phyloP scores from a whole-genome alignment of 1,140 invertebrate species.

The Penaeus vannamei region DNA sequence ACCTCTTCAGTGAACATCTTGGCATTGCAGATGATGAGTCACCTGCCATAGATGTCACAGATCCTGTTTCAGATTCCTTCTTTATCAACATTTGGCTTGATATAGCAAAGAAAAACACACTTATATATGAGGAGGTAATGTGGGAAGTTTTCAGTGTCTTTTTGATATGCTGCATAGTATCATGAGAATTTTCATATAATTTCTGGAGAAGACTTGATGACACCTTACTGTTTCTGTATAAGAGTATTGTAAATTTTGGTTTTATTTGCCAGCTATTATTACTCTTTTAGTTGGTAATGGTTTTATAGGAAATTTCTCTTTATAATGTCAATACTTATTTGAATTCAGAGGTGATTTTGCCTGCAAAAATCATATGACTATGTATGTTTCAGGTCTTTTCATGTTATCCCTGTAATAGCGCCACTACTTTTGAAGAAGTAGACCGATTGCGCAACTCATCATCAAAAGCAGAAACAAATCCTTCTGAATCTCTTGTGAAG shows the following conservation, averaged over 20 bases:
- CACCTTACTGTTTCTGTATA: too few species aligned
- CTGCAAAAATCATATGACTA: not conserved
- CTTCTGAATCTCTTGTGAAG: conserved; percentile 37
- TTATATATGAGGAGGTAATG: conserved; percentile 87
- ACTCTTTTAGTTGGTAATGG: too few species aligned
- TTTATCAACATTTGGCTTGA: conserved; percentile 86
- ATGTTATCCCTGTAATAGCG: conserved; percentile 57
- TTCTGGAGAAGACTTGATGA: too few species aligned
- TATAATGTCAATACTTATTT: too few species aligned
- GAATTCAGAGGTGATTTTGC: too few species aligned
- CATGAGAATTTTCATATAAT: too few species aligned
- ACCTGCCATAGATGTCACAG: conserved; percentile 77
- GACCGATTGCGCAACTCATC: not conserved
- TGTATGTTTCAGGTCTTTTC: conserved; percentile 50
- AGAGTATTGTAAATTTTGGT: too few species aligned
- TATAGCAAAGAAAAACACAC: conserved; percentile 85
- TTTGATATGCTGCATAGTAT: not conserved
- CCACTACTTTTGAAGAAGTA: conserved; percentile 55
- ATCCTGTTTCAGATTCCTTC: conserved; percentile 84
- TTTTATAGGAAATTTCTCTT: too few species aligned
- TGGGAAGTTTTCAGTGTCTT: not conserved
- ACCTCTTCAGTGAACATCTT: conserved; percentile 93
- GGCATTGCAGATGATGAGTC: conserved; percentile 75
- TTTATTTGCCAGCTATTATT: too few species aligned
- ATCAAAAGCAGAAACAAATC: conserved; percentile 52